Evolutionary conservation across 2,113 vertebrate genomes (phyloP), one percentile per base, ranked within the genome.

Genomic region (Orycteropus afer): DNA sequence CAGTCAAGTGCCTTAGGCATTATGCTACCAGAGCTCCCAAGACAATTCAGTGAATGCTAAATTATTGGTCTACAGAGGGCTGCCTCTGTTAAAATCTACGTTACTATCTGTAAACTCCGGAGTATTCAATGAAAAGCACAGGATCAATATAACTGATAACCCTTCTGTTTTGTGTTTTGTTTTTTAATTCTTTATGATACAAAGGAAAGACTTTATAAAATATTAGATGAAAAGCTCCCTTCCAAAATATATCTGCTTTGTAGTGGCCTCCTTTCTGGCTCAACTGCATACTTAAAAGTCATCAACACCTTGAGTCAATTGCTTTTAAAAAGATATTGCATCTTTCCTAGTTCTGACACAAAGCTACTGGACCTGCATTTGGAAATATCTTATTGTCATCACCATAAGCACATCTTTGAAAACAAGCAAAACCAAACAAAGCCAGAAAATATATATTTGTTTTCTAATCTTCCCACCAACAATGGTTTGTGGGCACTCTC

Each of bases 201-300:
- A 90, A 91, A 98, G 93, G 97, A 97, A 98, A 98, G 93, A 97
- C 93, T 98, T 98, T 97, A 97, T 97, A 97, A 98, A 98, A 97
- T 97, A 95, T 95, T 95, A 97, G 97, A 98, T 98, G 97, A 98
- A 99, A 98, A 97, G 47, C 32, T 49, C 63, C 86, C 97, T 98
- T 98, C 98, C 97, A 98, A 98, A 97, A 91, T 93, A 92, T 77
- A 90, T 97, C 92, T 88, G 97, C 97, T 98, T 98, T 98, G 96
- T 94, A 94, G 91, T 85, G 90, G 93, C 89, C 97, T 97, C 97
- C 97, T 98, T 94, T 92, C 1, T 29, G 96, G 96, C 97, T 97
- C 96, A 94, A 98, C 98, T 98, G 98, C 98, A 98, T 98, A 98
- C 97, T 98, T 98, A 98, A 98, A 98, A 98, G 98, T 98, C 98